A percentile compares a stretch with the other conserved stretches of the same genome.
phyloP scores from a whole-genome alignment of 2,113 vertebrate genomes.

The Orientallactaga bullata region DNA sequence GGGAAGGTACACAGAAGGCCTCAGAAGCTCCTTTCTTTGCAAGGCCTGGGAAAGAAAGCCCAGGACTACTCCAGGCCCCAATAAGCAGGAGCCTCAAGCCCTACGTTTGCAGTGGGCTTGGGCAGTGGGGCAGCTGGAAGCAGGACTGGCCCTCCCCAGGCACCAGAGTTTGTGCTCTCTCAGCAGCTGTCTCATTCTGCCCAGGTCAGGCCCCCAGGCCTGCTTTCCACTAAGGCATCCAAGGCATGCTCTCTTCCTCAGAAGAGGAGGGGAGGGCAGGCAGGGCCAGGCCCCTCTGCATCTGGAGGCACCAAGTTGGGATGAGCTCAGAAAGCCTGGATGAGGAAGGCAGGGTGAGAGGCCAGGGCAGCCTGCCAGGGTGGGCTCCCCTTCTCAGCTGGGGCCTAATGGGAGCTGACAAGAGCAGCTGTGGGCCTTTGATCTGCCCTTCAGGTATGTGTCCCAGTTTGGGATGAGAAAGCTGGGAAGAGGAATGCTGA shows the following conservation, averaged over 20 bases:
- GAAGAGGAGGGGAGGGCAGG: background rate
- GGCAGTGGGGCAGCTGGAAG: background rate
- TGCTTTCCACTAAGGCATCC: constrained; percentile 40
- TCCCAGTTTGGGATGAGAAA: constrained; percentile 65
- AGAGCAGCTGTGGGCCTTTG: constrained; percentile 76
- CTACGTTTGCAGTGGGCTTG: background rate
- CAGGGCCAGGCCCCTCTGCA: background rate
- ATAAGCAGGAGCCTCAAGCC: background rate
- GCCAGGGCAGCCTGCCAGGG: constrained; percentile 66
- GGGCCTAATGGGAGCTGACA: constrained; percentile 73
- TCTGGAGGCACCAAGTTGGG: constrained; percentile 23
- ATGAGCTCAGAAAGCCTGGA: constrained; percentile 36
- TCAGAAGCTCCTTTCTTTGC: background rate
- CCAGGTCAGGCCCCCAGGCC: background rate
- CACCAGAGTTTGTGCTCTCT: background rate
- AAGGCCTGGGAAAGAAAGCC: background rate
- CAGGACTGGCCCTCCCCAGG: background rate
- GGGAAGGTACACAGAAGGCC: background rate
- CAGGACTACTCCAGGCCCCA: background rate
- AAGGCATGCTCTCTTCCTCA: constrained; percentile 50
- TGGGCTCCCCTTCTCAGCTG: constrained; percentile 68
- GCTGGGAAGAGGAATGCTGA: constrained; percentile 68
- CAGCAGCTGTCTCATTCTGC: background rate
- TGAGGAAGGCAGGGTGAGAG: constrained; percentile 63
- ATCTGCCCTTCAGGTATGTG: constrained; percentile 75